Evolutionary conservation across 2,113 vertebrate species (phyloP), one percentile per base, ranked within the genome.

Genomic region (Poeciliopsis turrubarensis): DNA sequence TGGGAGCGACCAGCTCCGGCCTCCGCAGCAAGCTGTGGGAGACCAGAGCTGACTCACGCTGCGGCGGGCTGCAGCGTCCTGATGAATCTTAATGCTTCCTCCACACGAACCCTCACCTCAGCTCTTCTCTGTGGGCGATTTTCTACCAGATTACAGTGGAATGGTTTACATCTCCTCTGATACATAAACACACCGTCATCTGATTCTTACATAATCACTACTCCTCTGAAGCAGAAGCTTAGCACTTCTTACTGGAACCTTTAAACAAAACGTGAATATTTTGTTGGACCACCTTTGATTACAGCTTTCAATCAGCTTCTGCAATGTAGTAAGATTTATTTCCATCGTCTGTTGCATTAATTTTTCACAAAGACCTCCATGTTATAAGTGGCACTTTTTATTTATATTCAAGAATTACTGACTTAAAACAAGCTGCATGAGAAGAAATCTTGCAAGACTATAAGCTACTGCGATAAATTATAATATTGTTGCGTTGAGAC

Each of bases 21-120:
- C 85, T 84, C 66, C 61, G 79, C 80, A 89, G 75, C 75, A 78
- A 81, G 82, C 76, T 67, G 86, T 84, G 79, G 83, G 82, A 85
- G 87, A 81, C 71, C 67, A 71, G 79, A 65, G 74, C 85, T 62
- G 37, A 84, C 67, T 83, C 72, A 47, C 26, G 80, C 71, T 63
- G 74, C 73, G 84, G 70, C 81, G 77, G 65, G 47, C 73, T 30
- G 67, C 73, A 60, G 67, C 77, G 78, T 68, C 65, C 82, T 51
- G 60, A 82, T 84, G 75, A 85, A 90, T 90, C 86, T 81, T 27
- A 87, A 90, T 85, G 82, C 88, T 87, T 87, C 82, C 85, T 80
- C 80, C 86, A 81, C 85, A 79, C 77, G 70, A 84, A 87, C 83
- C 75, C 82, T 89, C 83, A 91, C 83, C 88, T 88, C 75, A 51